Percentiles rank a stretch among this genome's conserved stretches.
phyloP scores from a whole-genome alignment of 2,797 vertebrate genomes.

The Chelidonichthys spinosus region DNA sequence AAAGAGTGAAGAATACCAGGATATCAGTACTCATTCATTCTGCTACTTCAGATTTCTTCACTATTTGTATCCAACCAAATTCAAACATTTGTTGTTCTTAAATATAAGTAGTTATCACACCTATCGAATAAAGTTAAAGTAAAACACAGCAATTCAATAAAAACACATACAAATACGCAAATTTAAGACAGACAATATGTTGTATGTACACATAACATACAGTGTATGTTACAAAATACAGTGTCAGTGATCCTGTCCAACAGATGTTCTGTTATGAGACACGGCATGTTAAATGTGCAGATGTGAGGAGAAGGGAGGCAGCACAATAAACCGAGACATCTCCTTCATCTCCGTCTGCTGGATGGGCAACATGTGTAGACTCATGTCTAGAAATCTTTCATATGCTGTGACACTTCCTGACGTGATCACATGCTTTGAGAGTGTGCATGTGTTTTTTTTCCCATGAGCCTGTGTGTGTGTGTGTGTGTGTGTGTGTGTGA shows the following conservation, averaged over 20 bases:
- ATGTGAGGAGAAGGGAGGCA: background rate
- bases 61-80: conserved; percentile 4
- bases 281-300: conserved; percentile 1
- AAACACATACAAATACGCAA: background rate
- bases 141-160: background rate
- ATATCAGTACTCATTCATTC: background rate
- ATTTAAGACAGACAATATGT: background rate
- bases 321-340: conserved; percentile 12
- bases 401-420: conserved; percentile 28
- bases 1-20: conserved; percentile 9
- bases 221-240: background rate
- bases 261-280: conserved; percentile 4
- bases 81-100: conserved; percentile 11
- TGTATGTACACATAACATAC: background rate
- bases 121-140: background rate
- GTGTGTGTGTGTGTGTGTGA: conserved; percentile 6
- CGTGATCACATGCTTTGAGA: conserved; percentile 24
- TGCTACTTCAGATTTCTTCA: background rate
- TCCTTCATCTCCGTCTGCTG: conserved; percentile 23
- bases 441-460: conserved; percentile 24
- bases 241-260: background rate
- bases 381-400: conserved; percentile 21
- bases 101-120: background rate
- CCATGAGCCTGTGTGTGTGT: background rate
- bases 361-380: conserved; percentile 40